Percentiles rank a stretch among this genome's conserved stretches.
Evolutionary conservation across 2,888 invertebrate species (phyloP).

Genomic region (Autographa gamma): DNA sequence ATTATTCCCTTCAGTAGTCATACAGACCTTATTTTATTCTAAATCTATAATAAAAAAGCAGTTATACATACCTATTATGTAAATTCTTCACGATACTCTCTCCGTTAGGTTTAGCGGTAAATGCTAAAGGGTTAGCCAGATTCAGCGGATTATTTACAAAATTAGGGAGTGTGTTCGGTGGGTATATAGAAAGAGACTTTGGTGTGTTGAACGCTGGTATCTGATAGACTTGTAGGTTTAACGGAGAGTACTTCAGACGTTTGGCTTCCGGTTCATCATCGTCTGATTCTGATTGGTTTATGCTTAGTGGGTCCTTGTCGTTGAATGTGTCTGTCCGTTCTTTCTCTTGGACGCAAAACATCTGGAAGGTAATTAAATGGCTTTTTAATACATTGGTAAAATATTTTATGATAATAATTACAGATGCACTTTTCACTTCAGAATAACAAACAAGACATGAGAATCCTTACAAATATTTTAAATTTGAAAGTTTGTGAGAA

Average conservation of each 20-base stretch:
- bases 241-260: constrained; percentile 74
- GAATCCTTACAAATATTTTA: no score
- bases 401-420: no score
- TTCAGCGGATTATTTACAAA: constrained; percentile 84
- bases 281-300: constrained; percentile 75
- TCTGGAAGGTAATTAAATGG: constrained; percentile 66
- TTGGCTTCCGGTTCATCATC: constrained; percentile 81
- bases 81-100: constrained; percentile 78
- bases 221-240: constrained; percentile 83
- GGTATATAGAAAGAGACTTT: constrained; percentile 77
- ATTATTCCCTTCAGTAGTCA: no score
- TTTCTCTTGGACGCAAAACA: constrained; percentile 85
- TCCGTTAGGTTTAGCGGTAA: constrained; percentile 68
- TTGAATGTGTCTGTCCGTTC: constrained; percentile 65
- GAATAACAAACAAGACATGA: no score
- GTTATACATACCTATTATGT: constrained; percentile 62
- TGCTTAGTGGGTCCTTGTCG: constrained; percentile 74
- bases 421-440: no score
- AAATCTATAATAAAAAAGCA: no score
- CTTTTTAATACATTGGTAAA: no score
- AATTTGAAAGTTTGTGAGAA: no score
- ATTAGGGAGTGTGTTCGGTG: constrained; percentile 74
- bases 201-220: constrained; percentile 82
- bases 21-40: no score
- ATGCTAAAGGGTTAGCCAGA: constrained; percentile 79